Evolutionary conservation across 2,113 vertebrate genomes (phyloP).

Genomic region (Epinephelus lanceolatus): DNA sequence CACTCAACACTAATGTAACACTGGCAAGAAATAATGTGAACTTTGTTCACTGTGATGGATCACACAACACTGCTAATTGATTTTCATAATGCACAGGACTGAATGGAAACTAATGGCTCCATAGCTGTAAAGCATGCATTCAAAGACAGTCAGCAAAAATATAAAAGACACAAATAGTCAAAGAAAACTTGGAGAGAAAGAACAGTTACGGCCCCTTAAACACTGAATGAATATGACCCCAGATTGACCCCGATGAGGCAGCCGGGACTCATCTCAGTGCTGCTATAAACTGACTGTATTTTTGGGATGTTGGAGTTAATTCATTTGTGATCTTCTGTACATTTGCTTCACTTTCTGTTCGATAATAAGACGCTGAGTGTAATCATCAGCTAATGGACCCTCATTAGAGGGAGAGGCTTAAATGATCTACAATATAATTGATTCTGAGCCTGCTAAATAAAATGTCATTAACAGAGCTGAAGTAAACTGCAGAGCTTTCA

Average conservation of each 20-base stretch:
- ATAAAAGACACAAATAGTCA: neutral
- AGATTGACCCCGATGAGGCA: neutral
- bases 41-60: neutral
- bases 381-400: conserved; percentile 34
- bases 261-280: neutral
- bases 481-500: conserved; percentile 17
- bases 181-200: neutral
- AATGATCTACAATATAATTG: conserved; percentile 44
- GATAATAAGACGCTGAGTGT: conserved; percentile 2
- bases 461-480: conserved; percentile 15
- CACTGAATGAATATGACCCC: neutral
- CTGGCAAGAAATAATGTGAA: neutral
- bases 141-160: no score
- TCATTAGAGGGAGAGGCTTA: conserved; percentile 31
- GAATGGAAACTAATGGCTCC: neutral
- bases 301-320: neutral
- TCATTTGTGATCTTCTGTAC: neutral
- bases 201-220: neutral
- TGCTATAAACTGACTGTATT: neutral
- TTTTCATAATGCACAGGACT: no score
- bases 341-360: neutral
- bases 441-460: conserved; percentile 26
- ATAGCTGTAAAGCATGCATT: neutral
- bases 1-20: neutral
- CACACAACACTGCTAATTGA: neutral